phyloP scores from a whole-genome alignment of 2,888 invertebrate genomes.

The Limnephilus rhombicus region DNA sequence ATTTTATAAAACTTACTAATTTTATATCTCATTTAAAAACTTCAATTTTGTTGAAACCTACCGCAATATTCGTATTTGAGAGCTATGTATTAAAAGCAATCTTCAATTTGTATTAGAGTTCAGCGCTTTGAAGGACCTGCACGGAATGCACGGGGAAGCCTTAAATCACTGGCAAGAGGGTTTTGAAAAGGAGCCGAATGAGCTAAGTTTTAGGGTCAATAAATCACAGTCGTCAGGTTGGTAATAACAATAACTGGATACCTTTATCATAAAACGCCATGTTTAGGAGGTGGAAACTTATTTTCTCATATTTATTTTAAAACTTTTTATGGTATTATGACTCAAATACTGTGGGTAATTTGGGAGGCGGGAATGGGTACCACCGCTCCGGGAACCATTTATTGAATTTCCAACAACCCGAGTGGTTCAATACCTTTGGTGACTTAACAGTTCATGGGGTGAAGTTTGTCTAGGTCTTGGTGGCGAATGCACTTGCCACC shows the following conservation, averaged over 20 bases:
- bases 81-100: neutral
- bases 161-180: slow-evolving; percentile 50
- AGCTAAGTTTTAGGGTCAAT: slow-evolving; percentile 63
- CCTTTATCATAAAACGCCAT: neutral
- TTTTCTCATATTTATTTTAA: neutral
- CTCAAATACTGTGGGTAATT: neutral
- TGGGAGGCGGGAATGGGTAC: no score
- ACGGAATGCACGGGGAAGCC: neutral
- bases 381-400: no score
- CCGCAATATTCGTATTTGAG: neutral
- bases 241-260: slow-evolving; percentile 42
- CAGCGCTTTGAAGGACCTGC: slow-evolving; percentile 2
- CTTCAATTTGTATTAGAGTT: neutral
- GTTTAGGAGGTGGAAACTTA: slow-evolving; percentile 1
- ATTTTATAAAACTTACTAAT: neutral
- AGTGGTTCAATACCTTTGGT: no score
- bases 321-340: neutral
- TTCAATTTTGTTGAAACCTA: neutral
- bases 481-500: no score
- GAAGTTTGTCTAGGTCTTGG: no score
- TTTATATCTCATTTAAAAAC: neutral
- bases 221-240: slow-evolving; percentile 58
- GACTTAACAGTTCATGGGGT: no score
- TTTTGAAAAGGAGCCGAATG: slow-evolving; percentile 58
- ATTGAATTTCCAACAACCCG: no score